Conservation (phyloP, 2,113 vertebrate species). For the Tychaedon coryphoeus region DNA sequence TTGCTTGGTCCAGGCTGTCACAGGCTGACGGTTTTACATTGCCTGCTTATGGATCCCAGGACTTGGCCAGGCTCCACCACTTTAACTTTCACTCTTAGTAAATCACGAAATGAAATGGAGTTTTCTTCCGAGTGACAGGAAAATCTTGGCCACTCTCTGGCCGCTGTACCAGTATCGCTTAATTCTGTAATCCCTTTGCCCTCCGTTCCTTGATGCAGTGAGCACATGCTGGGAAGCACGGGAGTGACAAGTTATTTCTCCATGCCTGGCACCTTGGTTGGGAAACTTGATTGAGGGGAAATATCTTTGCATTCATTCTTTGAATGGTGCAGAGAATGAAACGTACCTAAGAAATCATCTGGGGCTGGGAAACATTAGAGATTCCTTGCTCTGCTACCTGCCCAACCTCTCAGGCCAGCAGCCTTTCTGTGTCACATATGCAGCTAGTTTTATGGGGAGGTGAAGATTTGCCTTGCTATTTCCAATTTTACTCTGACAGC, state of each 20-base stretch:
- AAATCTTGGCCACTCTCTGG: conserved; percentile 66
- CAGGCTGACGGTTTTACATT: not conserved
- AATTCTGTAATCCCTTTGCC: conserved; percentile 77
- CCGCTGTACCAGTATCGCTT: conserved; percentile 39
- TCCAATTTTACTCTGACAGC: not conserved
- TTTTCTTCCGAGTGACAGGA: conserved; percentile 78
- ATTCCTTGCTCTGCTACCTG: not conserved
- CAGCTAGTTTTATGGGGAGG: conserved; percentile 3
- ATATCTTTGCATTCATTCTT: conserved; percentile 66
- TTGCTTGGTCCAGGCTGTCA: not conserved
- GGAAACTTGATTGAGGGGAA: conserved; percentile 74
- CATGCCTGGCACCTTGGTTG: conserved; percentile 60
- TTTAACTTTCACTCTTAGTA: conserved; percentile 64
- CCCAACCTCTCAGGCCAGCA: not conserved
- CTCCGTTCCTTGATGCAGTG: conserved; percentile 62
- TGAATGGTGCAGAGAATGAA: conserved; percentile 34
- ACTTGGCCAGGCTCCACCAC: conserved; percentile 2
- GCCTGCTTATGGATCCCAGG: not conserved
- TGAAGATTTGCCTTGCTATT: not conserved
- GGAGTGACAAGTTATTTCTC: conserved; percentile 75
- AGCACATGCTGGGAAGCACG: conserved; percentile 61
- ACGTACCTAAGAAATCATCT: not conserved
- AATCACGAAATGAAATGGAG: conserved; percentile 74
- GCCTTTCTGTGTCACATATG: not conserved
- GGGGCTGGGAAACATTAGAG: not conserved